These are phyloP conservation scores for Neosilurus hyrtlii DNA, from an alignment of 2,797 vertebrate genomes.

Conservation along the genomic window DNA sequence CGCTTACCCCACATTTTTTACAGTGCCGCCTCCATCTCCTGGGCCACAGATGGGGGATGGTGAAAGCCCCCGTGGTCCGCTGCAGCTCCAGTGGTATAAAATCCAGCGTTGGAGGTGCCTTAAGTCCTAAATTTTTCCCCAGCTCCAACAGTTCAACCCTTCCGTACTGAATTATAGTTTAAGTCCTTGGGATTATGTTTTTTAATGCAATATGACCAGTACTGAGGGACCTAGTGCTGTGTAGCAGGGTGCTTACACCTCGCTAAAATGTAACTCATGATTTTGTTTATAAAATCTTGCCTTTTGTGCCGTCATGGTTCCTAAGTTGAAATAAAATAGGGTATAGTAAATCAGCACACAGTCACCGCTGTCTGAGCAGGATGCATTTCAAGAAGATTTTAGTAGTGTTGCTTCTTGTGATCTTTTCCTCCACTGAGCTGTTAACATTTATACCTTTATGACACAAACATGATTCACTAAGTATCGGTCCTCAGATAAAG, in stretches of 20 bases:
- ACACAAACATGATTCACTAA: neutral
- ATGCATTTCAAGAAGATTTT: neutral
- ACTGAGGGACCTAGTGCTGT: neutral
- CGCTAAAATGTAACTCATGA: constrained; percentile 30
- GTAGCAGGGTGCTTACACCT: neutral
- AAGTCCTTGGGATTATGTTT: neutral
- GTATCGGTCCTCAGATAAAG: neutral
- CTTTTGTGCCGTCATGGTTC: constrained; percentile 18
- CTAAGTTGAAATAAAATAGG: constrained; percentile 19
- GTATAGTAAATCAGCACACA: constrained; percentile 18
- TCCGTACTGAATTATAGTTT: no score
- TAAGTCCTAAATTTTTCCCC: no score
- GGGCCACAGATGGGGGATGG: no score
- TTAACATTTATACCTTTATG: neutral
- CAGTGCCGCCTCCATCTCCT: no score
- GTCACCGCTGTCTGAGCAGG: neutral
- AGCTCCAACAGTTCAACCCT: no score
- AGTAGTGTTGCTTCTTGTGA: neutral
- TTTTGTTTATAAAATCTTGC: neutral
- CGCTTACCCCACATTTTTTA: no score
- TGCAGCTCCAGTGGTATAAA: no score
- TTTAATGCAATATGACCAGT: neutral
- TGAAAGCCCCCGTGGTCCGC: no score
- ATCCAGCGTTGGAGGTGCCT: no score
- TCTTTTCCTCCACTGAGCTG: neutral